A percentile compares a stretch with the other conserved stretches of the same genome.
phyloP scores from a whole-genome alignment of 1,140 invertebrate genomes.

The Drosophila parabipectinata region DNA sequence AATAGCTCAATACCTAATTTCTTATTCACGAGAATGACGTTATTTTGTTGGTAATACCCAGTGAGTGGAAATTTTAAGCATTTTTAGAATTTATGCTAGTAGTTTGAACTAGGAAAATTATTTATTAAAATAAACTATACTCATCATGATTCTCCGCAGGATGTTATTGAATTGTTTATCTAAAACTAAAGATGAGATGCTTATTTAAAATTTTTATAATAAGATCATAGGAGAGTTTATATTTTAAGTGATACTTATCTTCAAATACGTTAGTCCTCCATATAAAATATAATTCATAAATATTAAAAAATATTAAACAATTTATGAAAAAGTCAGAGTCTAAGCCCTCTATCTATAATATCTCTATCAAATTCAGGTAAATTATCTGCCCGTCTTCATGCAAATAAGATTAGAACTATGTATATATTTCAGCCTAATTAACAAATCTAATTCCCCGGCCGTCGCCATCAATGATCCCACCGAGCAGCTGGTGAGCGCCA shows the following conservation, averaged over 20 bases:
- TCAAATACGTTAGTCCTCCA: too few species aligned
- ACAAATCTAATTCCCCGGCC: conserved; percentile 1
- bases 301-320: not conserved
- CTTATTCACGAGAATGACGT: not conserved
- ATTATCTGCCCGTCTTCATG: not conserved
- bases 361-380: not conserved
- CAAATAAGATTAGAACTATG: not conserved
- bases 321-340: not conserved
- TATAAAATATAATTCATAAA: not conserved
- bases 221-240: too few species aligned
- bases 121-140: too few species aligned
- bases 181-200: too few species aligned
- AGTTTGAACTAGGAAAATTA: too few species aligned
- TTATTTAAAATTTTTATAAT: too few species aligned
- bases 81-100: too few species aligned
- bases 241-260: too few species aligned
- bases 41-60: not conserved
- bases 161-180: too few species aligned
- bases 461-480: conserved; percentile 11
- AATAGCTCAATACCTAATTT: conserved; percentile 4
- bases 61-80: not conserved
- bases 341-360: too few species aligned
- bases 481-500: conserved; percentile 32
- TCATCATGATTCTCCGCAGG: too few species aligned
- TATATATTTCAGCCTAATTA: not conserved